A percentile compares a stretch with the other conserved stretches of the same genome.
These are phyloP conservation scores for Myiotriccus ornatus DNA, from an alignment of 2,797 vertebrate species.

Conservation along the genomic window DNA sequence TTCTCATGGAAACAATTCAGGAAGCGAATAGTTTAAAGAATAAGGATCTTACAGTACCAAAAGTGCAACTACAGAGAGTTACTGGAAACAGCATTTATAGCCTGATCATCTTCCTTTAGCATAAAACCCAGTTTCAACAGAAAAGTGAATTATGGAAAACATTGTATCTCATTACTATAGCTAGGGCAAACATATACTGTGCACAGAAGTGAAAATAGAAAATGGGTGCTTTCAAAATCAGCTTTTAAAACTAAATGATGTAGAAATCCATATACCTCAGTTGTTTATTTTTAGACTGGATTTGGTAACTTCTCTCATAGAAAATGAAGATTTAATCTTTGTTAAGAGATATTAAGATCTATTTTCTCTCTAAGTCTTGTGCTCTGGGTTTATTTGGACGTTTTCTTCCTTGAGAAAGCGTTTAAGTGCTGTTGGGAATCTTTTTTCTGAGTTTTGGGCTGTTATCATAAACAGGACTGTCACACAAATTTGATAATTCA, in stretches of 20 bases:
- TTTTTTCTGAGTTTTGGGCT: not conserved
- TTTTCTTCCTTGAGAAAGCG: not conserved
- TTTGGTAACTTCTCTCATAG: not conserved
- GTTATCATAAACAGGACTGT: not conserved
- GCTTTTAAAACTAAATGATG: not conserved
- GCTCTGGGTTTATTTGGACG: not conserved
- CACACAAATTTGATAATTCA: not conserved
- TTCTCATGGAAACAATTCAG: not conserved
- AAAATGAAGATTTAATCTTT: not conserved
- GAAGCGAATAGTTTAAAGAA: not conserved
- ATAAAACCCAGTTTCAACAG: not conserved
- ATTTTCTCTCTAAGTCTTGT: not conserved
- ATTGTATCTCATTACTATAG: not conserved
- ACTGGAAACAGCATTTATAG: not conserved
- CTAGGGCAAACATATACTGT: not conserved
- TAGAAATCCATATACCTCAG: not conserved
- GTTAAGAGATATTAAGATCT: no score
- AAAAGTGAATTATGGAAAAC: not conserved
- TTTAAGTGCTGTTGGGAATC: not conserved
- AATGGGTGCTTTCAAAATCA: not conserved
- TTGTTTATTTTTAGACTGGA: not conserved
- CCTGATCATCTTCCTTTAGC: not conserved
- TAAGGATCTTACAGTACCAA: not conserved
- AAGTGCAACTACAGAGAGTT: not conserved
- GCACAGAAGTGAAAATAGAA: not conserved